phyloP scores from a whole-genome alignment of 2,888 invertebrate species.

The Halictus quadricinctus region DNA sequence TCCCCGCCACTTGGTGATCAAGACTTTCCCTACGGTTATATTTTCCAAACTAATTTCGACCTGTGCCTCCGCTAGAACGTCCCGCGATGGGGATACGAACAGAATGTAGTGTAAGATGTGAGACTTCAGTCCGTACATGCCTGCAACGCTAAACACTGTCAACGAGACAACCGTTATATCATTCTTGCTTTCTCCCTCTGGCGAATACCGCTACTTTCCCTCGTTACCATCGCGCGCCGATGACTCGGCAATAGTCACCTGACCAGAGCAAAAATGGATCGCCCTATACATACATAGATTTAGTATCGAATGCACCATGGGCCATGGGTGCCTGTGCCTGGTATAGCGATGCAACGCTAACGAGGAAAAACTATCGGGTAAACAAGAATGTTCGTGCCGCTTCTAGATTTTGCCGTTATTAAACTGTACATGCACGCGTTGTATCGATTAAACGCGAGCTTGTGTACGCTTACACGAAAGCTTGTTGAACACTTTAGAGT shows the following conservation, averaged over 20 bases:
- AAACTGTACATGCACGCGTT: neutral
- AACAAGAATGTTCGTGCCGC: neutral
- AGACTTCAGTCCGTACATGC: slow-evolving; percentile 86
- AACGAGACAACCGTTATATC: neutral
- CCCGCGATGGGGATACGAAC: slow-evolving; percentile 87
- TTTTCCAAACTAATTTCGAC: slow-evolving; percentile 89
- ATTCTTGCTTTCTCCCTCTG: neutral
- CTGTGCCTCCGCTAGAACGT: slow-evolving; percentile 90
- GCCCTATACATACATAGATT: neutral
- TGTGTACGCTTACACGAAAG: neutral
- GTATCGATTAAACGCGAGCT: neutral
- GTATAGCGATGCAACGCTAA: neutral
- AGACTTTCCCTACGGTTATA: slow-evolving; percentile 87
- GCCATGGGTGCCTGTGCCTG: fast-evolving
- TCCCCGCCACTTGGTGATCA: slow-evolving; percentile 91
- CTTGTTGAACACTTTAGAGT: neutral
- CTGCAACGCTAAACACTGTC: slow-evolving; percentile 84
- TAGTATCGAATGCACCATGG: neutral
- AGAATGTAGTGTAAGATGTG: slow-evolving; percentile 84
- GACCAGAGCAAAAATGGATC: neutral
- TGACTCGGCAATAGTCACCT: too few species aligned
- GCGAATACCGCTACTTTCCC: neutral
- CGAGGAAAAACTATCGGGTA: neutral
- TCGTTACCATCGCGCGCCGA: neutral
- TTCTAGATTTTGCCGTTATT: neutral